Evolutionary conservation across 2,113 vertebrate genomes (phyloP), one percentile per base, ranked within the genome.

Genomic region (Carollia perspicillata): DNA sequence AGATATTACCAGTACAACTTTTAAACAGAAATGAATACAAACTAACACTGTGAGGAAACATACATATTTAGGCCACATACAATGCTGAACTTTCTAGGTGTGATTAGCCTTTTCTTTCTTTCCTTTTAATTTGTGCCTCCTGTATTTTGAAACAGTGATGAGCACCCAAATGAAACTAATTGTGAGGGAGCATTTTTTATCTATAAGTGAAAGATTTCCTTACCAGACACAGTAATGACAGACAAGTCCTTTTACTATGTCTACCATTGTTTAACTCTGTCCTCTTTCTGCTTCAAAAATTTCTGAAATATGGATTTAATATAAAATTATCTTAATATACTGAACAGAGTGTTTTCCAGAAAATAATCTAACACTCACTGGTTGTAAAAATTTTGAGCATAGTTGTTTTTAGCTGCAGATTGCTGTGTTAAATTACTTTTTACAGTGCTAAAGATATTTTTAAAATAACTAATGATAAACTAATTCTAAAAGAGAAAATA

Each of bases 1-100:
- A 83, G 12, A 17, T 53, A 53, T 47, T 68, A 42, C 22, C 63
- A 72, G 1, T n/a, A 3, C 6, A 77, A 10, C 30, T 72, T 4
- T 66, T 85, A 92, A 63, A 94, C 65, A 77, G 35, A 88, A 90
- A 80, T 20, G 13, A 94, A 85, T 28, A 69, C 4, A 89, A 83
- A 80, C 23, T 65, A 44, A 79, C 8, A 42, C 6, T n/a, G 6
- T 26, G 5, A 63, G 3, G 51, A 42, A 89, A 75, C 9, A 1
- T n/a, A 85, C 30, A 86, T 37, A 81, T 17, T 89, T 44, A 55
- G 26, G 30, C 6, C 22, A 40, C 30, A 58, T 49, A 51, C 5
- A 28, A 26, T 9, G n/a, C 5, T 30, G 47, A 42, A 42, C 5
- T 81, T 60, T 1, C 33, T 58, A 58, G 20, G 9, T 16, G 47